Conservation (phyloP, 2,888 invertebrate species). For the Scaeva pyrastri region DNA sequence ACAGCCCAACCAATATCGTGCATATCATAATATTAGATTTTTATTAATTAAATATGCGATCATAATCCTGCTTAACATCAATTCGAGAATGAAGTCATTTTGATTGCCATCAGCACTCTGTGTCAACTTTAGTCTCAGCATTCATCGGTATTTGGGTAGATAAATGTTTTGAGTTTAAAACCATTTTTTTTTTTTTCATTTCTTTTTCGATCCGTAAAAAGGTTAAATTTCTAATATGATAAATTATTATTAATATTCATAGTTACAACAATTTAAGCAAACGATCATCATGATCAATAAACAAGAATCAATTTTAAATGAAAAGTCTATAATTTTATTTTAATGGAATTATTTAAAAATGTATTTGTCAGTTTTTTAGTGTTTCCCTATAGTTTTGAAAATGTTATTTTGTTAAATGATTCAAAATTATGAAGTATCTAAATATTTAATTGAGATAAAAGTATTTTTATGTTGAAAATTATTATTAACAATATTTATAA, state of each 20-base stretch:
- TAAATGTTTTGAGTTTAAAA: not conserved
- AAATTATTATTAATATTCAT: constrained; percentile 11
- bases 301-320: not conserved
- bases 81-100: constrained; percentile 15
- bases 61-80: constrained; percentile 37
- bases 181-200: not conserved
- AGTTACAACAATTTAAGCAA: not conserved
- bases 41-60: constrained; percentile 26
- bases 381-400: not conserved
- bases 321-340: not conserved
- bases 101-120: constrained; percentile 15
- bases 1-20: not conserved
- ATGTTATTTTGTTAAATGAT: not conserved
- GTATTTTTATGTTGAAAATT: no score
- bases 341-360: not conserved
- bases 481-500: no score
- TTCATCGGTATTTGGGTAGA: no score
- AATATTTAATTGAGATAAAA: no score
- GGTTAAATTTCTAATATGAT: constrained; percentile 11
- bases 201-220: not conserved
- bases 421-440: not conserved
- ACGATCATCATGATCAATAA: not conserved
- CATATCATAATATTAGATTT: not conserved
- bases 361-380: not conserved
- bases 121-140: no score